phyloP scores from a whole-genome alignment of 1,140 invertebrate species.

The Gonatopus flavifemur region DNA sequence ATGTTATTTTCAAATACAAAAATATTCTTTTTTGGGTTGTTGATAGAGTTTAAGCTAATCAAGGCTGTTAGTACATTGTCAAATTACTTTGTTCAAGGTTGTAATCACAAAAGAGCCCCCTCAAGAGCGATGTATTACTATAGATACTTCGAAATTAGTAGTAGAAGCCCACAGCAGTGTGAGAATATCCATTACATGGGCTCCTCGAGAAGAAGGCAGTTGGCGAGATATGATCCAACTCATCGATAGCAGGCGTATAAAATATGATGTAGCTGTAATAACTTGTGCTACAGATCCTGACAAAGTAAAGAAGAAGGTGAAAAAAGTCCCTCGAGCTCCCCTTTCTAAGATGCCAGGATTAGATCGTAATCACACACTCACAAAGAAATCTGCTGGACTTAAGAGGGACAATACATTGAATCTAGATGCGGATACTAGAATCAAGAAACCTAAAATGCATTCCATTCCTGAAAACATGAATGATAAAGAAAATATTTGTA shows the following conservation, averaged over 20 bases:
- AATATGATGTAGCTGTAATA: slow-evolving; percentile 68
- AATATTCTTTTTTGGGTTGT: too few species aligned
- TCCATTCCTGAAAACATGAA: background rate
- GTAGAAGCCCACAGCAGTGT: slow-evolving; percentile 54
- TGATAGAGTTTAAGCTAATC: background rate
- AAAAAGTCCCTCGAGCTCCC: background rate
- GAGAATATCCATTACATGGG: slow-evolving; percentile 64
- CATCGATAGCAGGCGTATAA: slow-evolving; percentile 63
- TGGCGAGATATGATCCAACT: slow-evolving; percentile 66
- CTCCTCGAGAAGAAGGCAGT: slow-evolving; percentile 59
- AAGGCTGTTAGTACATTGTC: background rate
- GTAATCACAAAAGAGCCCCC: slow-evolving; percentile 62
- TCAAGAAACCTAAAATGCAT: slow-evolving; percentile 9
- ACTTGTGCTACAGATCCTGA: slow-evolving; percentile 26
- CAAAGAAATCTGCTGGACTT: background rate
- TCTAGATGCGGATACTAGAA: too few species aligned
- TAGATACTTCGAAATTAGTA: slow-evolving; percentile 58
- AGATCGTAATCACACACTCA: slow-evolving; percentile 7
- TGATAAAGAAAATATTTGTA: background rate
- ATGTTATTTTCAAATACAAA: too few species aligned
- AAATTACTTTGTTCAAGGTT: slow-evolving; percentile 57
- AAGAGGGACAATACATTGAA: slow-evolving; percentile 17
- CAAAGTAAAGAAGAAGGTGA: slow-evolving; percentile 56
- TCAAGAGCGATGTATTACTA: slow-evolving; percentile 59
- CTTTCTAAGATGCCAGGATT: background rate